Evolutionary conservation across 2,888 invertebrate genomes (phyloP), one percentile per base, ranked within the genome.

Genomic region (Cepaea hortensis): DNA sequence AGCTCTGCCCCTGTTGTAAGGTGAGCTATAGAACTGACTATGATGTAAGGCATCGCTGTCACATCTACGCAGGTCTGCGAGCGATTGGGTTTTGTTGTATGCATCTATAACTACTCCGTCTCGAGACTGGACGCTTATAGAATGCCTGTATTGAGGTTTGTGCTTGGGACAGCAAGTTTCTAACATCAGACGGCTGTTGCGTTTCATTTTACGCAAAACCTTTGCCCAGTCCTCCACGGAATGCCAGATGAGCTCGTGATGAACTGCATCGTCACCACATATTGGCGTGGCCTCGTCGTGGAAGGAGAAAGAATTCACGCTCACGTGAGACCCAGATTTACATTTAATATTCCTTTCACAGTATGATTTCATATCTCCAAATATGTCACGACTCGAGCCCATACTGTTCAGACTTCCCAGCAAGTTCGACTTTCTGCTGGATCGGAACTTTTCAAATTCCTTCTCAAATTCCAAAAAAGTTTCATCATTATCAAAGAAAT

Each of bases 401-500:
- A 92, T 89, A 85, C 90, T 90, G 84, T 89, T 90, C 72, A 86
- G 73, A 75, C 91, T 90, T 62, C 89, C 89, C 35, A 92, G 76
- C 48, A 90, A 88, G 75, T 90, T 87, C 84, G 93, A 93, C 72
- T 91, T 87, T 76, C 92, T 85, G 87, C 90, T 91, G 62, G 90
- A 87, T 85, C 91, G 90, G 87, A 92, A 91, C 72, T 92, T 92
- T 35, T 91, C 91, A 88, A 93, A 91, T 81, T 92, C 93, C n/a
- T 90, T 88, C 84, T 93, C 93, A 88, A 93, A 93, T 84, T 90
- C 90, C 86, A 90, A 90, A 88, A 93, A 93, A 87, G 92, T 92
- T 79, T 91, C 91, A 84, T 93, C 93, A 86, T 92, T 92, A 86
- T 92, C 91, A 88, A 93, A 93, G 86, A 93, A 93, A 83, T 93